These are phyloP conservation scores for Rhodophaea formosa DNA, from an alignment of 2,888 invertebrate species.

Conservation along the genomic window DNA sequence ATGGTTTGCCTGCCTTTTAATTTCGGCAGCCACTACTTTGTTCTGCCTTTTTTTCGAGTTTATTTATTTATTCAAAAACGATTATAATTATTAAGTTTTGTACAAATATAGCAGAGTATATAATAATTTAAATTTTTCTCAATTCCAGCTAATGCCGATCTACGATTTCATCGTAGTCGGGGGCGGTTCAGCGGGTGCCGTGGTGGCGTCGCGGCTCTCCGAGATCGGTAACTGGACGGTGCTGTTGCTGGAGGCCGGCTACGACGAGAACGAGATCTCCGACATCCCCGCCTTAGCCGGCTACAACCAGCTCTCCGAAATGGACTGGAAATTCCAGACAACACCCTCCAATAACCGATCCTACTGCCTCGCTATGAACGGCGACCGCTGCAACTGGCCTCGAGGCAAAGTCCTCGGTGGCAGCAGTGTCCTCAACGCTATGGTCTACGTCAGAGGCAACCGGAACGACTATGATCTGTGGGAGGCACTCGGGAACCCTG, in stretches of 20 bases:
- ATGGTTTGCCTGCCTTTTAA: too few species aligned
- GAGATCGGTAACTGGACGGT: conserved; percentile 92
- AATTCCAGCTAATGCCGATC: conserved; percentile 85
- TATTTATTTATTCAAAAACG: too few species aligned
- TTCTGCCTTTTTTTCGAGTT: too few species aligned
- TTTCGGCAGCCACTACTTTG: too few species aligned
- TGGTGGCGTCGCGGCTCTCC: conserved; percentile 91
- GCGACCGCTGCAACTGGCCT: conserved; percentile 94
- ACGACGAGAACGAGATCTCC: conserved; percentile 93
- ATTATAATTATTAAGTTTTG: too few species aligned
- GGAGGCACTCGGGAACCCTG: conserved; percentile 90
- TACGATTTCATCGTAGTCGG: conserved; percentile 94
- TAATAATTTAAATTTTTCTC: conserved; percentile 4
- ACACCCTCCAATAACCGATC: conserved; percentile 87
- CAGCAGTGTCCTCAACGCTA: conserved; percentile 92
- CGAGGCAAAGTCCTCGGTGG: conserved; percentile 95
- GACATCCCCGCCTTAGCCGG: conserved; percentile 93
- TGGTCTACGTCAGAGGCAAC: conserved; percentile 95
- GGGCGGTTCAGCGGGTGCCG: conserved; percentile 94
- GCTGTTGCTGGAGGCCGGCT: conserved; percentile 91
- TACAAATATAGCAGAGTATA: too few species aligned
- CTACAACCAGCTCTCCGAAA: conserved; percentile 90
- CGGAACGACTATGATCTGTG: conserved; percentile 92
- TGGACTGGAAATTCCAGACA: conserved; percentile 96
- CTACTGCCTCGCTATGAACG: conserved; percentile 94